These are phyloP conservation scores for Alligator sinensis DNA, from an alignment of 2,113 vertebrate genomes.

Conservation along the genomic window DNA sequence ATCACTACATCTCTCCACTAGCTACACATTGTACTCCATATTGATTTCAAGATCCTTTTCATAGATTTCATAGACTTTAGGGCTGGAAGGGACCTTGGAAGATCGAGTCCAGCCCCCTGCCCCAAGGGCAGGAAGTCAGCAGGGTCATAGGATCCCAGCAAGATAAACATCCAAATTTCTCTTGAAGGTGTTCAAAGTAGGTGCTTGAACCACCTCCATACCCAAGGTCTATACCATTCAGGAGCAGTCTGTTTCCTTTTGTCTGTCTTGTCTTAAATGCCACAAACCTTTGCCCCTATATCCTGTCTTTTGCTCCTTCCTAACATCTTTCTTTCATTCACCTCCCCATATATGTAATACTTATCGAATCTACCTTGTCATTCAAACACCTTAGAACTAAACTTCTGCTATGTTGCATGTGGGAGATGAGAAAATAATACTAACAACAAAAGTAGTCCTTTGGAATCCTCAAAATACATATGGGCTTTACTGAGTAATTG, in stretches of 20 bases:
- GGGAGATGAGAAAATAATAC: fast-evolving
- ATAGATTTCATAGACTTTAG: neutral
- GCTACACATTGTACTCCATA: neutral
- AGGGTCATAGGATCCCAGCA: no score
- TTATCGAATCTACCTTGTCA: fast-evolving
- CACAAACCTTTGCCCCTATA: neutral
- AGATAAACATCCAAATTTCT: no score
- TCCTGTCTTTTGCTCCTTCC: neutral
- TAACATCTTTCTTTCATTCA: neutral
- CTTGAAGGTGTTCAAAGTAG: no score
- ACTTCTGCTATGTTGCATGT: neutral
- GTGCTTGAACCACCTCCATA: no score
- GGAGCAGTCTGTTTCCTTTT: neutral
- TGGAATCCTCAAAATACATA: neutral
- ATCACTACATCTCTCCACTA: neutral
- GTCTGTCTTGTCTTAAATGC: fast-evolving
- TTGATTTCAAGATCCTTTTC: neutral
- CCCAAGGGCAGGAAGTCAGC: no score
- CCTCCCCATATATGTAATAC: neutral
- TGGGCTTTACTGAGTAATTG: neutral
- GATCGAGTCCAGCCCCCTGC: no score
- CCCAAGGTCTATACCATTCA: neutral
- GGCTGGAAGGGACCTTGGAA: no score
- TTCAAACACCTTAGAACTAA: neutral
- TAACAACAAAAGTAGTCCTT: neutral